These are phyloP conservation scores for Malacoraja senta DNA, from an alignment of 2,797 vertebrate species.

Conservation along the genomic window DNA sequence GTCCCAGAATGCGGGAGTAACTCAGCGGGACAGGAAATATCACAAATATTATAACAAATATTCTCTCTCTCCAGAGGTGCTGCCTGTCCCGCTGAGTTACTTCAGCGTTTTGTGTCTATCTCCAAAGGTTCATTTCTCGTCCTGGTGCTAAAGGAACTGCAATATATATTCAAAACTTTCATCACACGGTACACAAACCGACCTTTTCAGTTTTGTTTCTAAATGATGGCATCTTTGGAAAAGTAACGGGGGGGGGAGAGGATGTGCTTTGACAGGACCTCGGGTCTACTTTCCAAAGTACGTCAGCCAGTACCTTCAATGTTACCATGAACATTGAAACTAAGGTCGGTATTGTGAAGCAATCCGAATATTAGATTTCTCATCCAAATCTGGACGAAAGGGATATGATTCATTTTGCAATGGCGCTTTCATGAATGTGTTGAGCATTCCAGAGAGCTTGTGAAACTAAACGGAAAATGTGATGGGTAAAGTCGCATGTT, in stretches of 20 bases:
- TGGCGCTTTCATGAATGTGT: not conserved
- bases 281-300: not conserved
- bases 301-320: not conserved
- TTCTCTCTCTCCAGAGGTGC: no score
- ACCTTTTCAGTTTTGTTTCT: not conserved
- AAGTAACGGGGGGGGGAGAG: not conserved
- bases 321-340: not conserved
- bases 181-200: not conserved
- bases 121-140: not conserved
- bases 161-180: not conserved
- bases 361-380: not conserved
- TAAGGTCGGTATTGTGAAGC: not conserved
- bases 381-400: not conserved
- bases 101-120: no score
- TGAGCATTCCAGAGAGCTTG: not conserved
- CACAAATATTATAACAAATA: no score
- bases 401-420: not conserved
- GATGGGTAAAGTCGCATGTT: not conserved
- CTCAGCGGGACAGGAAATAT: no score
- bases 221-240: not conserved
- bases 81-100: no score
- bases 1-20: no score
- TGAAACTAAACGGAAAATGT: not conserved
- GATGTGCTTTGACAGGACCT: not conserved
- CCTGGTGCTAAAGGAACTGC: not conserved